These are phyloP conservation scores for Conger conger DNA, from an alignment of 2,113 vertebrate genomes.

Conservation along the genomic window DNA sequence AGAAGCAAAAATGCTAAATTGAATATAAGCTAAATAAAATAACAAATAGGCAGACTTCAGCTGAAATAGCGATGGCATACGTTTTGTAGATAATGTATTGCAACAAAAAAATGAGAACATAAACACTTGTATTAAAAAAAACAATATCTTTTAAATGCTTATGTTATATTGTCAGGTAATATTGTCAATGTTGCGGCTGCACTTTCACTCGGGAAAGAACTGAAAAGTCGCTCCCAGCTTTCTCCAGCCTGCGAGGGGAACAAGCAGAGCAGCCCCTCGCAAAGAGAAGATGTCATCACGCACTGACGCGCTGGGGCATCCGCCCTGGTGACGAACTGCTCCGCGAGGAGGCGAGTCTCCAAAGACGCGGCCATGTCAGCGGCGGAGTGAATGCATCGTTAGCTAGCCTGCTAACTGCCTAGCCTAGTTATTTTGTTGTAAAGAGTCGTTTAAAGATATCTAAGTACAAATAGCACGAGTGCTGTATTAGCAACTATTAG, in stretches of 20 bases:
- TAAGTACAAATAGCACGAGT: not conserved
- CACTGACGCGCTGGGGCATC: constrained; percentile 25
- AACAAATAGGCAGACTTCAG: no score
- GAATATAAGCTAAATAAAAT: no score
- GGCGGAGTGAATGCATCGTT: not conserved
- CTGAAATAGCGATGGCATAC: not conserved
- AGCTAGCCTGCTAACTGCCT: not conserved
- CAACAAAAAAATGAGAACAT: not conserved
- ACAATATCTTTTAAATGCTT: no score
- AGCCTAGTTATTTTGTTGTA: not conserved
- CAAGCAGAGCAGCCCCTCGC: not conserved
- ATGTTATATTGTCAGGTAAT: no score
- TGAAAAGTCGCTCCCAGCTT: not conserved
- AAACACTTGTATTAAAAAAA: not conserved
- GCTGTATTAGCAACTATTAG: not conserved
- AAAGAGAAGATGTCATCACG: constrained; percentile 34
- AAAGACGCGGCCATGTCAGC: not conserved
- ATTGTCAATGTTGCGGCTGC: not conserved
- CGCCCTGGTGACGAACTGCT: constrained; percentile 20
- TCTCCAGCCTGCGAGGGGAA: not conserved
- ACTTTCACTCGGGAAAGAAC: not conserved
- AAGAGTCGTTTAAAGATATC: not conserved
- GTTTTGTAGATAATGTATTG: not conserved
- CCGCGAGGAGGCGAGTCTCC: constrained; percentile 54
- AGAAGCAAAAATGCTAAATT: no score